Evolutionary conservation across 2,888 invertebrate genomes (phyloP), one percentile per base, ranked within the genome.

Genomic region (Patella pellucida): DNA sequence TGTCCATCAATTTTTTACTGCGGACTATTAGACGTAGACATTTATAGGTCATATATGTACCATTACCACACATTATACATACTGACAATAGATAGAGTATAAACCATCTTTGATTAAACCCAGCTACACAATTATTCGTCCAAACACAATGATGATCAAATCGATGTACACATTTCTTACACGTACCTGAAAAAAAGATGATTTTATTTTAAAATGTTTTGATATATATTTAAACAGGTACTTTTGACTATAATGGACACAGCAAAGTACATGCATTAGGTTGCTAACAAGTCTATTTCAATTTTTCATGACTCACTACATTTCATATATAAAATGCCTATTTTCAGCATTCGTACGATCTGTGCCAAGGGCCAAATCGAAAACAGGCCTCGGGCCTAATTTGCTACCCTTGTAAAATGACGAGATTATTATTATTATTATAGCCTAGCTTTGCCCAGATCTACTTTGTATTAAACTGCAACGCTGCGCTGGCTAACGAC

Each of bases 131-230:
- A 81, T 88, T 90, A 80, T 90, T 89, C 23, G 89, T 89, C 90
- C 90, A 90, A 19, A 89, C 84, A 81, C 90, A 90, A 80, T 90
- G 90, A 76, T 90, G 90, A 78, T 90, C 90, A 84, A 90, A 90
- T 23, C 89, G 85, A 78, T 87, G 85, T 7, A 90, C 84, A 83
- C 90, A 90, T 52, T 82, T 79, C 78, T 90, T 84, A 80, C 88
- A 89, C 5, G 87, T 81, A 74, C 85, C 90, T 90, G 83, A 1
- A 84, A 83, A 15, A 73, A 50, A 71, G 14, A 62, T 68, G n/a
- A 27, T n/a, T 69, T 2, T n/a, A 52, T 16, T 52, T 50, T n/a
- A 69, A 52, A 31, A 68, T n/a, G 54, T 23, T 27, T 19, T 7
- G 27, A 31, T 27, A 69, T 14, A n/a, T 12, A 69, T 16, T 19